These are phyloP conservation scores for Scleropages formosus DNA, from an alignment of 2,797 vertebrate species.

Conservation along the genomic window DNA sequence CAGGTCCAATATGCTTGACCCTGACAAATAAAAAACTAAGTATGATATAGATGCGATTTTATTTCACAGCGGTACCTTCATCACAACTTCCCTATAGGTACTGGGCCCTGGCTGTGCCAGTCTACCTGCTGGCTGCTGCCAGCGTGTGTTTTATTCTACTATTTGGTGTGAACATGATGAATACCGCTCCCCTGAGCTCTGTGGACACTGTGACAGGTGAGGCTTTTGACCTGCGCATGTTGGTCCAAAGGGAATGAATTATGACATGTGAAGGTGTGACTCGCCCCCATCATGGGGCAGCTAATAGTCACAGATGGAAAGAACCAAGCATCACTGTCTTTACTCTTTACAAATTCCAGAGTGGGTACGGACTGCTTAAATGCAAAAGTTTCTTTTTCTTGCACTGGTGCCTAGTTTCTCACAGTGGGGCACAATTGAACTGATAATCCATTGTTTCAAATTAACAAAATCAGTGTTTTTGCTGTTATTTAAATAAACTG, in stretches of 20 bases:
- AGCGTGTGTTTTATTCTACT: constrained; percentile 70
- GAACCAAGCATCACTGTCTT: too few species aligned
- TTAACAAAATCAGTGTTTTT: not conserved
- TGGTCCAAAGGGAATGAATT: too few species aligned
- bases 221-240: too few species aligned
- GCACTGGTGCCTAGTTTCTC: not conserved
- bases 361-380: constrained; percentile 5
- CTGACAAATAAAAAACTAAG: not conserved
- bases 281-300: too few species aligned
- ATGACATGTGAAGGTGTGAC: too few species aligned
- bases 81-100: constrained; percentile 68
- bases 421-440: not conserved
- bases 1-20: not conserved
- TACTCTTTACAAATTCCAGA: too few species aligned
- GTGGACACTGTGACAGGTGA: constrained; percentile 88
- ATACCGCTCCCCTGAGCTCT: constrained; percentile 83
- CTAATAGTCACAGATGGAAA: too few species aligned
- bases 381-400: not conserved
- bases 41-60: not conserved
- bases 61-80: not conserved
- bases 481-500: too few species aligned
- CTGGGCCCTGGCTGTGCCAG: constrained; percentile 86
- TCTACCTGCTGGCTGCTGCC: constrained; percentile 81
- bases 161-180: constrained; percentile 91
- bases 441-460: not conserved